phyloP scores from a whole-genome alignment of 64 coral and sea anemone genomes.

The Cladopsammia gracilis region DNA sequence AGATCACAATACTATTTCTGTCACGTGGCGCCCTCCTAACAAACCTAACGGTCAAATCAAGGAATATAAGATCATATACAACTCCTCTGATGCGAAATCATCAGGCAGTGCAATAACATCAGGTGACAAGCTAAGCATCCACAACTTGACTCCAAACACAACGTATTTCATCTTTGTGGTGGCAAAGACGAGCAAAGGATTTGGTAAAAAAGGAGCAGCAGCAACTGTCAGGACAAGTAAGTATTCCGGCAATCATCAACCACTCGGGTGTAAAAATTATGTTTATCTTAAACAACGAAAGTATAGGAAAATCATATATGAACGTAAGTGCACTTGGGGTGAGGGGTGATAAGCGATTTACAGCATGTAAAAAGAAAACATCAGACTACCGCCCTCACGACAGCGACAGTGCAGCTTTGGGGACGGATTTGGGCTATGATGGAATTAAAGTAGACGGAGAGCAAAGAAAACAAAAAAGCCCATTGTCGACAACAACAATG shows the following conservation, averaged over 20 bases:
- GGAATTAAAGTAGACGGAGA: no score
- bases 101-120: not conserved
- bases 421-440: no score
- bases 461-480: no score
- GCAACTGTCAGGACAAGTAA: conserved; percentile 60
- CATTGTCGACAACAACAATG: no score
- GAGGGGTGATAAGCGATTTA: no score
- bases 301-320: no score
- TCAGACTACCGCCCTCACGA: no score
- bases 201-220: conserved; percentile 38
- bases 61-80: conserved; percentile 67
- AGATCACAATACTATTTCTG: conserved; percentile 35
- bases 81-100: conserved; percentile 28
- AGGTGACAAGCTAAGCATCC: not conserved
- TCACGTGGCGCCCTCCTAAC: conserved; percentile 67
- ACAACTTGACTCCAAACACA: conserved; percentile 60
- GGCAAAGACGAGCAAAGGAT: conserved; percentile 77
- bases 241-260: not conserved
- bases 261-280: not conserved
- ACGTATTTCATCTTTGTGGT: conserved; percentile 81
- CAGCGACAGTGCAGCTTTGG: no score
- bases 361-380: no score
- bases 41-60: conserved; percentile 58
- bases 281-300: no score
- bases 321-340: no score